Base-by-base conservation (phyloP, 2,797 vertebrate species). In the Hirundo rustica region DNA sequence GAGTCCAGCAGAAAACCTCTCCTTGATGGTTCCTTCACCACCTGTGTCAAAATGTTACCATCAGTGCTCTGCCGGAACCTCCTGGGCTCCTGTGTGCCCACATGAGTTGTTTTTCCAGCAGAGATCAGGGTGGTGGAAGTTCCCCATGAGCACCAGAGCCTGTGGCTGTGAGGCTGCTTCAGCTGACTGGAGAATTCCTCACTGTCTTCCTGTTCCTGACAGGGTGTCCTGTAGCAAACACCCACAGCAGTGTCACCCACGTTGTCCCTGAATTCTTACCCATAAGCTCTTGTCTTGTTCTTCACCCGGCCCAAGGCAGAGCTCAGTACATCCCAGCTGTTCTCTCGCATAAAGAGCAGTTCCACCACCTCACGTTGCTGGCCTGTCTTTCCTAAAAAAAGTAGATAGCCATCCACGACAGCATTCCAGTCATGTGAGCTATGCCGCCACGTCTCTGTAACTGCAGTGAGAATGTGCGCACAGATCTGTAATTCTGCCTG, bases 311-410 rank as follows among this genome's bases (percentile, higher is more conserved):
- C 10, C 0, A 2, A 26, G 30, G 42, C 47, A 67, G 61, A 61
- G 34, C 47, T 74, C 0, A 0, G 8, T 4, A 61, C 30, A 34
- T 22, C 38, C 30, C 30, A 13, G 54, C 2, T 23, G 34, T 30
- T 60, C 10, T 80, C 29, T 54, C 16, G 9, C 29, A 26, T 11
- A 6, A 30, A 66, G 60, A 60, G 30, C 60, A 14, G 60, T 8
- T 74, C 70, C 70, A 65, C 7, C 30, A 30, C 25, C 60, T 42
- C 70, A 6, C 34, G 10, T 26, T 50, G 36, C 45, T 66, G 44
- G 61, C 3, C 15, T 4, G 11, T 26, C 16, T 16, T 44, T 30
- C 32, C 27, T 32, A 36, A 5, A 32, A 22, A 18, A 14, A 38
- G 38, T 3, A 15, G 1, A 4, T 4, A 15, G 53, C 32, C 21